A percentile compares a stretch with the other conserved stretches of the same genome.
These are phyloP conservation scores for Brachionus manjavacas DNA, from an alignment of 1,140 invertebrate species.

Conservation along the genomic window DNA sequence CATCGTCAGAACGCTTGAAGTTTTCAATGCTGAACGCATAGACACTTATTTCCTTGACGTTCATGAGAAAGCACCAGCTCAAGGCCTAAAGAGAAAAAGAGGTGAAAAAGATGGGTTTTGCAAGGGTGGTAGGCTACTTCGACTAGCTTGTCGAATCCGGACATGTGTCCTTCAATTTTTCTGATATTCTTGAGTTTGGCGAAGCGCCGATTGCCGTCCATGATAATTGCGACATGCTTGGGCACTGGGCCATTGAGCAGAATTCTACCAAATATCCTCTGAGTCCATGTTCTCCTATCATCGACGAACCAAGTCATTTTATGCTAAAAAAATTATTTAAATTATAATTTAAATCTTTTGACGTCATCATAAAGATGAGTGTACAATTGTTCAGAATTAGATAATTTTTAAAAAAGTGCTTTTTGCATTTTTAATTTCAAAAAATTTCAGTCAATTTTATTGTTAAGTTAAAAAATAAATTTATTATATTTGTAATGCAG, in stretches of 20 bases:
- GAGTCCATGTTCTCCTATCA: background rate
- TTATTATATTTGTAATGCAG: no score
- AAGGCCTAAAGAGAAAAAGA: conserved; percentile 59
- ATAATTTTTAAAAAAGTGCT: background rate
- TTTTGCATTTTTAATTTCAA: background rate
- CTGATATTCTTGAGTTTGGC: conserved; percentile 74
- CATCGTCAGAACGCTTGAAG: conserved; percentile 85
- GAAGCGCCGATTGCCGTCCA: conserved; percentile 96
- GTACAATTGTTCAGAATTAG: background rate
- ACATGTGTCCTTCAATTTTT: conserved; percentile 74
- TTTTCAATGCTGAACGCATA: conserved; percentile 99
- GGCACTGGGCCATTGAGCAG: conserved; percentile 68
- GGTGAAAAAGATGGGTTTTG: background rate
- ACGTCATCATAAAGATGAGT: background rate
- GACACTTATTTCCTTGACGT: conserved; percentile 82
- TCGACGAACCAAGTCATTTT: conserved; percentile 34
- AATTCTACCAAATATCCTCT: background rate
- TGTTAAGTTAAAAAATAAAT: no score
- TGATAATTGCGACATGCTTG: conserved; percentile 88
- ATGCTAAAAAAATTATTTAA: background rate
- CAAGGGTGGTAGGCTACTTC: conserved; percentile 60
- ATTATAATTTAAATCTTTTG: background rate
- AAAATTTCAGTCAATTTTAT: background rate
- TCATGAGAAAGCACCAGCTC: conserved; percentile 72
- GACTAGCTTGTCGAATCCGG: conserved; percentile 89